These are phyloP conservation scores for Marmota monax DNA, from an alignment of 2,113 vertebrate species.

Conservation along the genomic window DNA sequence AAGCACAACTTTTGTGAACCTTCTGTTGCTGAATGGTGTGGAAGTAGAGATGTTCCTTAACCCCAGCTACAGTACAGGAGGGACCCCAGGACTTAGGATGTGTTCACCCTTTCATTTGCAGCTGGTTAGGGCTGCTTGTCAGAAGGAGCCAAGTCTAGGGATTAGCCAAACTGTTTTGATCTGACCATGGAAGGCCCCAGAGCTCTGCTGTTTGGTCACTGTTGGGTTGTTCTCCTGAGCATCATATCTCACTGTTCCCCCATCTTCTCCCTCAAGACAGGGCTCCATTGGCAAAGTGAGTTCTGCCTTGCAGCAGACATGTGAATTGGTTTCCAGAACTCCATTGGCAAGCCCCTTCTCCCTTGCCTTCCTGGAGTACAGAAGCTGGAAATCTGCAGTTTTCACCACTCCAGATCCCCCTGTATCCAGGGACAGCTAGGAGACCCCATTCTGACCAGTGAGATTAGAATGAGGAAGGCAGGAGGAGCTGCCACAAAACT, in stretches of 20 bases:
- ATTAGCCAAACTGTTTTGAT: constrained; percentile 11
- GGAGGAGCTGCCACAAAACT: background rate
- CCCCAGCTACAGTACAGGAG: background rate
- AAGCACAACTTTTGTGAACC: background rate
- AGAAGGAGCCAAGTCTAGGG: constrained; percentile 22
- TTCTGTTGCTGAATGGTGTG: background rate
- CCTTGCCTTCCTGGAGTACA: constrained; percentile 6
- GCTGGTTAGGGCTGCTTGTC: constrained; percentile 41
- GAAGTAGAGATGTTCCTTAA: background rate
- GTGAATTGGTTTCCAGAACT: background rate
- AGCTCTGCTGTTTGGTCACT: background rate
- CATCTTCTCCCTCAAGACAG: background rate
- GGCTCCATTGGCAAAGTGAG: background rate
- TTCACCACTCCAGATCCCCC: background rate
- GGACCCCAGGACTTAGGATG: constrained; percentile 34
- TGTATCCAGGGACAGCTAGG: background rate
- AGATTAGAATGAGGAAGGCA: background rate
- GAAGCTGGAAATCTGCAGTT: background rate
- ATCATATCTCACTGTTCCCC: background rate
- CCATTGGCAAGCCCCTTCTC: background rate
- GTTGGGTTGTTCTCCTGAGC: background rate
- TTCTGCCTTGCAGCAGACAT: background rate
- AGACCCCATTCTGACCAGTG: background rate
- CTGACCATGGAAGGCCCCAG: background rate
- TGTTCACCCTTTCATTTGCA: constrained; percentile 6